Evolutionary conservation across 2,113 vertebrate genomes (phyloP).

Genomic region (Chrysochloris asiatica): DNA sequence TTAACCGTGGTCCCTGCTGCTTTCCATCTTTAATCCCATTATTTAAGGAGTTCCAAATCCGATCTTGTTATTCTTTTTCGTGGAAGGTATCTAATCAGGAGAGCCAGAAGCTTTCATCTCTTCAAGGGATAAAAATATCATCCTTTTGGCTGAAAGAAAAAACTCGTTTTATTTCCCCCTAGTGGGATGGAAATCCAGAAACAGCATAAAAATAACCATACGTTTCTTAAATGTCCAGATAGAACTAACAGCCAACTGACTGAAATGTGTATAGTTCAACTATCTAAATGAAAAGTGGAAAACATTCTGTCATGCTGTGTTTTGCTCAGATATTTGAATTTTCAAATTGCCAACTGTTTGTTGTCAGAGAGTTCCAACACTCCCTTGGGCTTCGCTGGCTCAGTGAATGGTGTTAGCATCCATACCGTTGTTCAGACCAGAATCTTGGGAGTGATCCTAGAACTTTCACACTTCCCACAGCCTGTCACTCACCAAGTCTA

Average conservation of each 20-base stretch:
- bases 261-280: background rate
- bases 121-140: background rate
- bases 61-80: slow-evolving; percentile 34
- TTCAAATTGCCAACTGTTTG: background rate
- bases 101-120: background rate
- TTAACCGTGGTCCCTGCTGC: slow-evolving; percentile 50
- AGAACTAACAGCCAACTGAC: background rate
- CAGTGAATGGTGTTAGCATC: background rate
- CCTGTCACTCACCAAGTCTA: rapidly evolving
- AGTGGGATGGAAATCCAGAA: background rate
- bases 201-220: slow-evolving; percentile 19
- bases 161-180: too few species aligned
- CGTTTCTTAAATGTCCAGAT: background rate
- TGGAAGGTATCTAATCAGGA: background rate
- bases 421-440: background rate
- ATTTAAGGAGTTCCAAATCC: slow-evolving; percentile 67
- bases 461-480: background rate
- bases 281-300: slow-evolving; percentile 9
- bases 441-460: background rate
- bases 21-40: slow-evolving; percentile 71
- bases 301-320: background rate
- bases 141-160: background rate
- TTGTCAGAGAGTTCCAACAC: too few species aligned
- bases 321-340: background rate
- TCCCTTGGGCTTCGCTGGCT: background rate